These are phyloP conservation scores for Agonopterix heracliana DNA, from an alignment of 2,888 invertebrate species.

Conservation along the genomic window DNA sequence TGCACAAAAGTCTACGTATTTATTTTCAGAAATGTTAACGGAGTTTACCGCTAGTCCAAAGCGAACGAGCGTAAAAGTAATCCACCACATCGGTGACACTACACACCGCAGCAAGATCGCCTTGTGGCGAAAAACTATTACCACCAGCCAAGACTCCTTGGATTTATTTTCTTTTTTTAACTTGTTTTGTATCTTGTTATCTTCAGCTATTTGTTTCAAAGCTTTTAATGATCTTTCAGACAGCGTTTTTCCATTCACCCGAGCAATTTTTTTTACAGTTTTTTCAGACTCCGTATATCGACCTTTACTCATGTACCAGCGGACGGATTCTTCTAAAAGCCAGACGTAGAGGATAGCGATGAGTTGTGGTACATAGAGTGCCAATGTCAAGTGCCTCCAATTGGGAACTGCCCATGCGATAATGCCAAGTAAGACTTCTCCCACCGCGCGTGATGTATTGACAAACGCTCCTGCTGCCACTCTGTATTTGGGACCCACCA, in stretches of 20 bases:
- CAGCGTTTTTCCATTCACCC: constrained; percentile 66
- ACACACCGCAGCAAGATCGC: constrained; percentile 36
- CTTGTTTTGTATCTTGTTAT: constrained; percentile 25
- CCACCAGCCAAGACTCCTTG: constrained; percentile 53
- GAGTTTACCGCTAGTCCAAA: constrained; percentile 81
- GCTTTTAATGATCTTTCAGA: constrained; percentile 40
- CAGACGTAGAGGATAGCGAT: too few species aligned
- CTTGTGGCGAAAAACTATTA: constrained; percentile 43
- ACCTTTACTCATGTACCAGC: constrained; percentile 73
- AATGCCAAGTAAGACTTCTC: too few species aligned
- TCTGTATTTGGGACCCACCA: too few species aligned
- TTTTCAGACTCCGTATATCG: constrained; percentile 78
- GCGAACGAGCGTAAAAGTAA: constrained; percentile 79
- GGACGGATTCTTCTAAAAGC: too few species aligned
- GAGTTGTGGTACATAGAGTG: too few species aligned
- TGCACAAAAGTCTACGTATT: constrained; percentile 79
- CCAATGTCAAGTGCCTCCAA: too few species aligned
- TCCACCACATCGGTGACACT: constrained; percentile 76
- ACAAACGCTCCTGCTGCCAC: too few species aligned
- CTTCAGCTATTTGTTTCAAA: constrained; percentile 26
- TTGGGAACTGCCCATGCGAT: too few species aligned
- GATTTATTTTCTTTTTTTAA: constrained; percentile 39
- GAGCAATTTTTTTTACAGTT: constrained; percentile 78
- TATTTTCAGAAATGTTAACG: constrained; percentile 79
- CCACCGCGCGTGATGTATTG: too few species aligned